Percentiles rank a stretch among this genome's conserved stretches.
phyloP scores from a whole-genome alignment of 2,888 invertebrate species.

The Lutraria lutraria region DNA sequence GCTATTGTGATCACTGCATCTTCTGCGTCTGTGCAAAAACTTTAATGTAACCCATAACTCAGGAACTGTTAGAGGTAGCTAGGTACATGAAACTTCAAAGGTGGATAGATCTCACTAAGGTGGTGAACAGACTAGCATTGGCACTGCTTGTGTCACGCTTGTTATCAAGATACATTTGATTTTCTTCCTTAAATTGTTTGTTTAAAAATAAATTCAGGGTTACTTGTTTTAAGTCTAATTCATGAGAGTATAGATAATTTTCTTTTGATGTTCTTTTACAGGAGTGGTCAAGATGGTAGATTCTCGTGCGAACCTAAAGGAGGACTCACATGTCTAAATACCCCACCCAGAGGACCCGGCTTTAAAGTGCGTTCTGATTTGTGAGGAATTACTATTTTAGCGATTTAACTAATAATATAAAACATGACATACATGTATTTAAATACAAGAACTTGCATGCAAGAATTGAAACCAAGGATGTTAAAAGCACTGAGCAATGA shows the following conservation, averaged over 20 bases:
- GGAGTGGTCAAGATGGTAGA: slow-evolving; percentile 91
- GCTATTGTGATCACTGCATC: no score
- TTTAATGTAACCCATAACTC: no score
- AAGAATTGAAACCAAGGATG: not conserved
- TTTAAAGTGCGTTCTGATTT: slow-evolving; percentile 93
- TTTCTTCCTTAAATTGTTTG: no score
- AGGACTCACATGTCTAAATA: slow-evolving; percentile 94
- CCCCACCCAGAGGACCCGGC: slow-evolving; percentile 96
- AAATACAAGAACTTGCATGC: not conserved
- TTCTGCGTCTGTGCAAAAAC: no score
- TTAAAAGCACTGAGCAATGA: not conserved
- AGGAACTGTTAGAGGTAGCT: no score
- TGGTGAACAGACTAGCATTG: no score
- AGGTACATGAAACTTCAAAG: no score
- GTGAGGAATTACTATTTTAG: slow-evolving; percentile 86
- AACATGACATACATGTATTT: slow-evolving; percentile 8
- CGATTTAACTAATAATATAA: slow-evolving; percentile 20
- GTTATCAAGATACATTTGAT: no score
- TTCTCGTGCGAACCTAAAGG: slow-evolving; percentile 96
- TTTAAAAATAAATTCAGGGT: no score
- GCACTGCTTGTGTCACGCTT: no score
- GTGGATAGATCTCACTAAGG: no score
- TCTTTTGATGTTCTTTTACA: slow-evolving; percentile 82
- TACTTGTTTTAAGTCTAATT: not conserved
- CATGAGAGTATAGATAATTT: not conserved